Evolutionary conservation across 2,888 invertebrate genomes (phyloP), one percentile per base, ranked within the genome.

Genomic region (Calliphora vomitoria): DNA sequence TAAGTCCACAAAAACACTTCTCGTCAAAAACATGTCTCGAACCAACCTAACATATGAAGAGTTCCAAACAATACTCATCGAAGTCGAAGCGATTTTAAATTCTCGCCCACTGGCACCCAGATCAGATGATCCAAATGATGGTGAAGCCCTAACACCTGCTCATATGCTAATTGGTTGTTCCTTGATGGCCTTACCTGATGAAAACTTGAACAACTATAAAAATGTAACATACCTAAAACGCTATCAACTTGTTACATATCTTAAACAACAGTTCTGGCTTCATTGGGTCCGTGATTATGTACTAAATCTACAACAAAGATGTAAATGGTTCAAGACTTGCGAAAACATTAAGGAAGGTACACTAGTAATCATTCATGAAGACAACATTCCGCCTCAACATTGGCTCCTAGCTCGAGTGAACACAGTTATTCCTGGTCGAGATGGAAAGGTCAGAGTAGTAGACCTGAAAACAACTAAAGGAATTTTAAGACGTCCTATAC

Each of bases 81-180:
- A 90, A 88, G 82, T 89, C 5, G 89, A 90, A 82, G 87, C 89
- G 3, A 87, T 89, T 55, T 75, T 90, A 15, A 90, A 90, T 72
- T 89, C 83, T 88, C 55, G 75, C 0, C 76, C 83, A 44, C 53
- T 78, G 50, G 64, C 71, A 38, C 64, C 71, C 10, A 62, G 50
- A 60, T 83, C 83, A 13, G 83, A 76, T 38, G 74, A 82, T 44
- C 74, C 31, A 20, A 25, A 25, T 25, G 25, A 25, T 25, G 25
- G 25, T 25, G 25, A 25, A 25, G 25, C 25, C 25, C 25, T 82
- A 11, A 74, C 74, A 15, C 74, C 74, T 18, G 55, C 53, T 5
- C 78, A 78, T 5, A 18, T 81, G 41, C 20, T 55, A 85, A 88
- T 44, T 82, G 64, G 78, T 38, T 53, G 84, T 8, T 66, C 74